Evolutionary conservation across 2,797 vertebrate genomes (phyloP), one percentile per base, ranked within the genome.

Genomic region (Syngnathus rostellatus): DNA sequence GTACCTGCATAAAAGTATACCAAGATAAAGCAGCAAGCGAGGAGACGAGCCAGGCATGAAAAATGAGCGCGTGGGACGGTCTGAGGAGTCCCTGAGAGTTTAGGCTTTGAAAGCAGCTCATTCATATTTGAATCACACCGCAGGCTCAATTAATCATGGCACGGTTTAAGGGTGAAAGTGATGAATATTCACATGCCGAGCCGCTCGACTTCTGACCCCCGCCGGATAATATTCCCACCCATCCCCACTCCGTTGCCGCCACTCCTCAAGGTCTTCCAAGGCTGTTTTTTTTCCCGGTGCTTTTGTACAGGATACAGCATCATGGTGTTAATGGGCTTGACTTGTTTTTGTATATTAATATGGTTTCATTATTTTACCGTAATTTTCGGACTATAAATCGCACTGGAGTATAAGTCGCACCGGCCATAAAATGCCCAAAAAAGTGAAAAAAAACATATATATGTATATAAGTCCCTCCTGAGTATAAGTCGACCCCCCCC

Each of bases 51-150:
- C 41, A 86, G 87, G 77, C 75, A 88, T 89, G 86, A 87, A 85
- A 83, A 78, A 87, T 87, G 80, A 76, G 60, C 68, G 23, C 62
- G 70, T 78, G 62, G 53, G 76, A 85, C 79, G 77, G 72, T 70
- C 78, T 70, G 77, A 77, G 77, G 76, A 64, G 63, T 83, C 83
- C 82, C 80, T 53, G 71, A 77, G 81, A 84, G 77, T 86, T 86
- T 78, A 80, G 67, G 73, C 72, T 82, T 78, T 85, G 76, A 83
- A 82, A 85, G 67, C 70, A 81, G 74, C 79, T 78, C 79, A 86
- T 89, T 88, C 83, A 83, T 83, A 88, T 89, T 89, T 86, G 86
- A 89, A 88, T 88, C 84, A 88, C 86, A 84, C 66, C 71, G 71
- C 81, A 78, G 86, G 76, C 85, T 84, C 80, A 88, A 88, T 90